Evolutionary conservation across 2,113 vertebrate species (phyloP).

Genomic region (Anoura caudifer): DNA sequence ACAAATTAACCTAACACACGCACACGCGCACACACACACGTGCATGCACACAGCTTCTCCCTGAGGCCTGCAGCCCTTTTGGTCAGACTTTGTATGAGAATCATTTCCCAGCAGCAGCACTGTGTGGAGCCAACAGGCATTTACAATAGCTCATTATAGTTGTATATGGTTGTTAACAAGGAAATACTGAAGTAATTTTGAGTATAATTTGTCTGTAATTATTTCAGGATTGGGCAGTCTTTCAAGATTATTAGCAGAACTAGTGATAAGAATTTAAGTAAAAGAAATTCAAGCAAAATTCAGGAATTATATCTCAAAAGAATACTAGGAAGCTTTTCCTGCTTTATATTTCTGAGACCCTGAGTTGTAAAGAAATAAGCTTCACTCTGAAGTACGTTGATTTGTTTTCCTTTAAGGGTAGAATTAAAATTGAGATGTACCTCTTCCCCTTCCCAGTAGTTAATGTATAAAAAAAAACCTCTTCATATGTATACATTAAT

Average conservation of each 20-base stretch:
- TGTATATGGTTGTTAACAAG: neutral
- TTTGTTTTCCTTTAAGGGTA: neutral
- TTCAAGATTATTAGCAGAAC: constrained; percentile 20
- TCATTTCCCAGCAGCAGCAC: neutral
- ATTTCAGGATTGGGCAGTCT: neutral
- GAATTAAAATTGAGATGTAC: neutral
- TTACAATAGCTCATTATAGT: constrained; percentile 38
- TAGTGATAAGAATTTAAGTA: constrained; percentile 35
- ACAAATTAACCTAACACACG: neutral
- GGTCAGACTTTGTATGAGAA: neutral
- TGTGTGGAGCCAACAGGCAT: neutral
- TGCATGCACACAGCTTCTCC: neutral
- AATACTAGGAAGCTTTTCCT: neutral
- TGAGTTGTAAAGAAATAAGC: constrained; percentile 13
- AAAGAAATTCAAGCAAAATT: neutral
- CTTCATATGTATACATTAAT: neutral
- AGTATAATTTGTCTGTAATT: neutral
- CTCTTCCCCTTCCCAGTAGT: neutral
- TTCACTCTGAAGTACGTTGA: neutral
- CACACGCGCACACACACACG: no score
- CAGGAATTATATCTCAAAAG: constrained; percentile 4
- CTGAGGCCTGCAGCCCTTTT: neutral
- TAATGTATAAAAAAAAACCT: neutral
- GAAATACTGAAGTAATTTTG: constrained; percentile 17
- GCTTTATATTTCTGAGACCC: neutral